Base-by-base conservation (phyloP, 2,888 invertebrate genomes). In the Aphrophora alni region DNA sequence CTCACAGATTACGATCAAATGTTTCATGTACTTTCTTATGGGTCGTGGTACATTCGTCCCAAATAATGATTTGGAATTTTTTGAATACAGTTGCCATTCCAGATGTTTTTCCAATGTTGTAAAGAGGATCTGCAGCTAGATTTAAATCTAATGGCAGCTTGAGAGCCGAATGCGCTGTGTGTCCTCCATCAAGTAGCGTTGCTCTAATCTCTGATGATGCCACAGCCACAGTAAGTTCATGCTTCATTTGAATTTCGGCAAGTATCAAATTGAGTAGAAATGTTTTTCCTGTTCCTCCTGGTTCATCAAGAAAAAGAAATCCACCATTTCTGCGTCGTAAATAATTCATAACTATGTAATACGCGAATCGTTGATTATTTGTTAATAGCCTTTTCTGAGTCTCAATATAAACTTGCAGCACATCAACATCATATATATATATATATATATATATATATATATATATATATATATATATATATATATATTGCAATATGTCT, bases 401-500 rank as follows among this genome's bases (percentile, higher is more conserved):
- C 69, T 59, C 68, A 71, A 84, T 78, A 81, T 83, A 81, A 74
- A 28, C 71, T 38, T 25, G 73, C 77, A 85, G 83, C 21, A 81
- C 79, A 71, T 85, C 75, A 17, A 77, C 59, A 82, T 85, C 84
- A 69, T 80, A 84, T 27, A 82, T 73, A 75, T 25, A 69, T 85
- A n/a, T n/a, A n/a, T n/a, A n/a, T n/a, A n/a, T n/a, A n/a, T n/a
- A n/a, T n/a, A n/a, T n/a, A n/a, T n/a, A n/a, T n/a, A n/a, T n/a
- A n/a, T n/a, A n/a, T n/a, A n/a, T n/a, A n/a, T n/a, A n/a, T n/a
- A n/a, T n/a, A n/a, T n/a, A n/a, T n/a, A n/a, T n/a, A n/a, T n/a
- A n/a, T n/a, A n/a, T n/a, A n/a, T 86, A 83, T 5, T 84, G 83
- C 80, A 81, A 73, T 74, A 85, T 80, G 80, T 85, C 84, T 70